Evolutionary conservation across 2,113 vertebrate species (phyloP), one percentile per base, ranked within the genome.

Genomic region (Perca schrenkii): DNA sequence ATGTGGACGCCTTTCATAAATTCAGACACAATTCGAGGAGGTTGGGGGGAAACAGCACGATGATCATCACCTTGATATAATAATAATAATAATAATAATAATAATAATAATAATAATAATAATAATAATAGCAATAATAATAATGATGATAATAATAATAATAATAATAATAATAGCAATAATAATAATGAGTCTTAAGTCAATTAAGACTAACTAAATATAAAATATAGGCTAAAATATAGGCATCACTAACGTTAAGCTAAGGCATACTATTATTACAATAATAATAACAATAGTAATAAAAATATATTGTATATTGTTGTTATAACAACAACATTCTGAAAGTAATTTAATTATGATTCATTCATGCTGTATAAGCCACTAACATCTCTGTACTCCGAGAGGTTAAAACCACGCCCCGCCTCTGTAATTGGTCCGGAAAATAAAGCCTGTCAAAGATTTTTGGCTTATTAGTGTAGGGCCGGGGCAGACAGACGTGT

Each of bases 331-430:
- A 11, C 28, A 36, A 2, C 36, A 22, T 50, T 12, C 0, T 46
- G 15, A 19, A 11, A 25, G 12, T 72, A 0, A 52, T n/a, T 34
- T 2, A 49, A 47, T 47, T 21, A 13, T 46, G 5, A 52, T 75
- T 62, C 17, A 47, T 75, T 47, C 31, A 34, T 54, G 34, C 13
- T 63, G 76, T 46, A 13, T 46, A 14, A 74, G 14, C 72, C 52
- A 61, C 22, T 36, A 16, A 15, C 31, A 53, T 68, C 16, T 25
- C 25, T 50, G 4, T 17, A 3, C n/a, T 47, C 1, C 25, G 21
- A 22, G 57, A 94, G 95, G 95, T 94, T 92, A 94, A 95, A 95
- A 95, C 96, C 94, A 93, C 96, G 95, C 97, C 96, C 96, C 92
- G 92, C 90, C 93, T 90, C 91, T 88, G 91, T 93, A 95, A 96